Percentiles rank a stretch among this genome's conserved stretches.
These are phyloP conservation scores for Glossophaga mutica DNA, from an alignment of 2,797 vertebrate genomes.

Conservation along the genomic window DNA sequence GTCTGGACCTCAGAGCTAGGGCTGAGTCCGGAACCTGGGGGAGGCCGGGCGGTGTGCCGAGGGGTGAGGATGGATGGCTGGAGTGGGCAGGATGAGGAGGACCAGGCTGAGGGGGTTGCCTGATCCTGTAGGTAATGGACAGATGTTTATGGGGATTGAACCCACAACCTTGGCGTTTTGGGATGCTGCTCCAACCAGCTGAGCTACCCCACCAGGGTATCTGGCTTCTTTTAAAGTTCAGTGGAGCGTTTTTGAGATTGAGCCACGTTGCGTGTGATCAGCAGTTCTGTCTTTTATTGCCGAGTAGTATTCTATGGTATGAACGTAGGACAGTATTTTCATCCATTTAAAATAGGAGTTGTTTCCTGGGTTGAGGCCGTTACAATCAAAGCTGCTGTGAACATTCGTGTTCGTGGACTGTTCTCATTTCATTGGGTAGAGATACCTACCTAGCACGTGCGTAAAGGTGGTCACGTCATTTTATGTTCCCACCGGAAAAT, in stretches of 20 bases:
- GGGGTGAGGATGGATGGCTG: background rate
- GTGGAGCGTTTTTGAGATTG: too few species aligned
- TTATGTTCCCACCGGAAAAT: background rate
- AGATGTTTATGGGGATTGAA: background rate
- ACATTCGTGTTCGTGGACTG: too few species aligned
- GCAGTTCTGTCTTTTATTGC: too few species aligned
- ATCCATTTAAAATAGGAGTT: too few species aligned
- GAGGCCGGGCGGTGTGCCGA: background rate
- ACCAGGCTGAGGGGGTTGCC: background rate
- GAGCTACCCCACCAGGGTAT: background rate
- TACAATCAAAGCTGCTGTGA: too few species aligned
- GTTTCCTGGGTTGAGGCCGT: too few species aligned
- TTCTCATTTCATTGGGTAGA: too few species aligned
- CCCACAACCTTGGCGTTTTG: background rate
- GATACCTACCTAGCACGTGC: background rate
- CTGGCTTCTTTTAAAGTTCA: too few species aligned
- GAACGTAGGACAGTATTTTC: too few species aligned
- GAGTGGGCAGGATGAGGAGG: background rate
- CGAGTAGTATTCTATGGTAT: too few species aligned
- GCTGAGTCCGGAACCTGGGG: background rate
- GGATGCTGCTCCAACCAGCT: background rate
- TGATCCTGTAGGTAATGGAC: too few species aligned
- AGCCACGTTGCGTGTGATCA: too few species aligned
- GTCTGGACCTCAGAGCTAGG: background rate
- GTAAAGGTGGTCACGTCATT: background rate